A percentile compares a stretch with the other conserved stretches of the same genome.
Conservation (phyloP, 1,140 invertebrate species). For the Galleria mellonella region DNA sequence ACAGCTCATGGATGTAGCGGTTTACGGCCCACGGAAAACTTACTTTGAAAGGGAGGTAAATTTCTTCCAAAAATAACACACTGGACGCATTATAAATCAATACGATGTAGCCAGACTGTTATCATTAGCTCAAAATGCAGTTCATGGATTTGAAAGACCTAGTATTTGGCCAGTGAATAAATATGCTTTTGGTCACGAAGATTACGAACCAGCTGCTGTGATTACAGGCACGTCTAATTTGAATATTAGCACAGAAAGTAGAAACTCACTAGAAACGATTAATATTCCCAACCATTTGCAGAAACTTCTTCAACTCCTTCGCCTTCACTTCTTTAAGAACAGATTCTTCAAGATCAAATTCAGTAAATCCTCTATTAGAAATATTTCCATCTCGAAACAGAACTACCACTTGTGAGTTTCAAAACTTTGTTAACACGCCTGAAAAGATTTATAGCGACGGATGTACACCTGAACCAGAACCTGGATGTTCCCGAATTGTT, state of each 20-base stretch:
- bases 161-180: constrained; percentile 49
- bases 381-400: constrained; percentile 24
- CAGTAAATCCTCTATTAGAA: constrained; percentile 23
- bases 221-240: too few relatives aligned
- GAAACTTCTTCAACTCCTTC: constrained; percentile 18
- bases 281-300: constrained; percentile 57
- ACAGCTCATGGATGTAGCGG: neutral
- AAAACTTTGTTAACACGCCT: constrained; percentile 22
- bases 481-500: too few relatives aligned
- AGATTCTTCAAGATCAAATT: constrained; percentile 22
- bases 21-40: neutral
- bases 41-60: neutral
- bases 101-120: neutral
- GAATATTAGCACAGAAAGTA: too few relatives aligned
- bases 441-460: constrained; percentile 18
- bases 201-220: constrained; percentile 30
- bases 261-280: constrained; percentile 66
- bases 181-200: constrained; percentile 38
- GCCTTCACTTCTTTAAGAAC: too few relatives aligned
- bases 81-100: neutral
- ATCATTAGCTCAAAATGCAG: constrained; percentile 34
- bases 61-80: neutral
- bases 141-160: constrained; percentile 43
- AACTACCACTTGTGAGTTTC: constrained; percentile 18
- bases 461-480: too few relatives aligned